Percentiles rank a stretch among this genome's conserved stretches.
Evolutionary conservation across 1,140 invertebrate species (phyloP).

Genomic region (Tetraneura akinire): DNA sequence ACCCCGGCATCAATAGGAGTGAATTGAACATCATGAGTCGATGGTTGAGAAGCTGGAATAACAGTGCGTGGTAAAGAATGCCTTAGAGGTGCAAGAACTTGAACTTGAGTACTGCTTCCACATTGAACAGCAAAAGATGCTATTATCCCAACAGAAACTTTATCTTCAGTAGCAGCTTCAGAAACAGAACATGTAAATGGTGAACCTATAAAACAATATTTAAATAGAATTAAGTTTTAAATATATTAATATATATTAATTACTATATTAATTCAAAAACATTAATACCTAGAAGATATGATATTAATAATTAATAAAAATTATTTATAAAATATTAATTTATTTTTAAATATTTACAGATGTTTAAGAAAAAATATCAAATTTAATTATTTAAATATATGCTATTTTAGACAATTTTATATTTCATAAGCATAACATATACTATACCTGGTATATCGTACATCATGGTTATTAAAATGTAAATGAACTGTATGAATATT

Average conservation of each 20-base stretch:
- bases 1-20: constrained; percentile 87
- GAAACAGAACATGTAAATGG: constrained; percentile 74
- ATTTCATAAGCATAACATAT: neutral
- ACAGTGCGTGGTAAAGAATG: constrained; percentile 72
- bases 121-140: constrained; percentile 84
- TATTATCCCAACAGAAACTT: constrained; percentile 83
- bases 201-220: constrained; percentile 60
- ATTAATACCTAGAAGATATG: too few species aligned
- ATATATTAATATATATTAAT: too few species aligned
- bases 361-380: too few species aligned
- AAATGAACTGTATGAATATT: constrained; percentile 89
- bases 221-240: too few species aligned
- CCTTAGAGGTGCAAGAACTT: constrained; percentile 70
- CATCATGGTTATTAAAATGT: constrained; percentile 93
- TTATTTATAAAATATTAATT: too few species aligned
- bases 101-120: constrained; percentile 73
- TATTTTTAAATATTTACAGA: neutral
- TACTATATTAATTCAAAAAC: too few species aligned
- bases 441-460: constrained; percentile 79
- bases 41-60: constrained; percentile 58
- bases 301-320: too few species aligned
- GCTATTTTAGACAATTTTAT: neutral
- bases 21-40: constrained; percentile 72
- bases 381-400: too few species aligned
- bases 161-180: constrained; percentile 81